Base-by-base conservation (phyloP, 2,888 invertebrate species). In the Agonopterix arenella region DNA sequence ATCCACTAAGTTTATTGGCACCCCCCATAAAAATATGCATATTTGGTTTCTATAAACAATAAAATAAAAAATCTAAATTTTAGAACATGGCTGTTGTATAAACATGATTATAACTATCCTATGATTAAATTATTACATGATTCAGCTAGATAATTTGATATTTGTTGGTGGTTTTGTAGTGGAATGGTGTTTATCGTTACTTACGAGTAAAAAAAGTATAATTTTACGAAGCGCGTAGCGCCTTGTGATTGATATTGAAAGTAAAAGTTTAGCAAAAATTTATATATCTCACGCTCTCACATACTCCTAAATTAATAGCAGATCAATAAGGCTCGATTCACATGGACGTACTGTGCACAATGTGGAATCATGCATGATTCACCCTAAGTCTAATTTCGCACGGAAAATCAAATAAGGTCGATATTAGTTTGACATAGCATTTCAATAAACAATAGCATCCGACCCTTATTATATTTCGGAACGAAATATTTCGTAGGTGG, bases 41-140 rank as follows among this genome's bases (percentile, higher is more conserved):
- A 70, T 73, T 73, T 73, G 71, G 72, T 68, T 63, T 66, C 57
- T 54, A 62, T 58, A 69, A 64, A 65, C 45, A 68, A 73, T 70
- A 70, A 65, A 66, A 69, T 64, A 68, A 47, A 28, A 41, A 16
- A 44, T 47, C 42, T 49, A 53, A 49, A 47, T 44, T 51, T 53
- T 55, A 53, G 55, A 52, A 48, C 38, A 50, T 47, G 44, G 50
- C 50, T 44, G 44, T 44, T 36, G 44, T 44, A 43, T 50, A 52
- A 53, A 50, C 50, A 45, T 44, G 50, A 48, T 48, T 53, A 50
- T 37, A 4, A 50, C 43, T 51, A 49, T 44, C 13, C 62, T 49
- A 52, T 60, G 64, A 54, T 60, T 52, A 62, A 49, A 50, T 42
- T 11, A 47, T 46, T 46, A 49, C 46, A 49, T 54, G 60, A 61